These are phyloP conservation scores for Caretta caretta DNA, from an alignment of 2,113 vertebrate species.

Conservation along the genomic window DNA sequence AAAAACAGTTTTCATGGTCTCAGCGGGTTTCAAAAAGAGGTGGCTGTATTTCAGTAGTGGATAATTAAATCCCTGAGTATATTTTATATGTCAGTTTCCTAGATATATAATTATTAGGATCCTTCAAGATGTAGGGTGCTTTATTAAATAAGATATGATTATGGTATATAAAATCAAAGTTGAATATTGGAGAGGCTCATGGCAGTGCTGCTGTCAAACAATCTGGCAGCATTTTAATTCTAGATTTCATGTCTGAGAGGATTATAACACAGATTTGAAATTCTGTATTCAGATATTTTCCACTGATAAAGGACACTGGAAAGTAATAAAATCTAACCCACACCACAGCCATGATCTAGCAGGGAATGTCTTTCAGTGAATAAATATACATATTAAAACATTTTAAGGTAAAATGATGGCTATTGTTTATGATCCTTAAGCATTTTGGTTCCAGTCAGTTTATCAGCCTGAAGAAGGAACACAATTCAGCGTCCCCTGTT, in stretches of 20 bases:
- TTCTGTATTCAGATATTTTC: background rate
- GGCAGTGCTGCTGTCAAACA: background rate
- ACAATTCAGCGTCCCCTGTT: background rate
- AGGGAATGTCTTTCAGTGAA: background rate
- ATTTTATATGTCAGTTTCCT: background rate
- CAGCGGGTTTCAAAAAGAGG: background rate
- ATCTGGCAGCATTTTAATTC: background rate
- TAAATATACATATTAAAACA: background rate
- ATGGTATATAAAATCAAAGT: background rate
- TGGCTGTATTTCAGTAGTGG: background rate
- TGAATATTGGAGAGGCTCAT: background rate
- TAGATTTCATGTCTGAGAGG: background rate
- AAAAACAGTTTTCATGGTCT: background rate
- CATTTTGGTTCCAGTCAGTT: background rate
- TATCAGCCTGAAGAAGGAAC: background rate
- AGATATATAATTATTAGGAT: background rate
- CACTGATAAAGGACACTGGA: background rate
- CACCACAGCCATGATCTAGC: background rate
- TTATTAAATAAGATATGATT: background rate
- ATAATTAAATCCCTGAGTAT: background rate
- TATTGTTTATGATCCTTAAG: background rate
- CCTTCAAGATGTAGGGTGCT: background rate
- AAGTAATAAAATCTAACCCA: background rate
- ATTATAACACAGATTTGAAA: conserved; percentile 8
- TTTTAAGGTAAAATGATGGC: background rate